phyloP scores from a whole-genome alignment of 1,140 invertebrate genomes.

The Neodiprion fabricii region DNA sequence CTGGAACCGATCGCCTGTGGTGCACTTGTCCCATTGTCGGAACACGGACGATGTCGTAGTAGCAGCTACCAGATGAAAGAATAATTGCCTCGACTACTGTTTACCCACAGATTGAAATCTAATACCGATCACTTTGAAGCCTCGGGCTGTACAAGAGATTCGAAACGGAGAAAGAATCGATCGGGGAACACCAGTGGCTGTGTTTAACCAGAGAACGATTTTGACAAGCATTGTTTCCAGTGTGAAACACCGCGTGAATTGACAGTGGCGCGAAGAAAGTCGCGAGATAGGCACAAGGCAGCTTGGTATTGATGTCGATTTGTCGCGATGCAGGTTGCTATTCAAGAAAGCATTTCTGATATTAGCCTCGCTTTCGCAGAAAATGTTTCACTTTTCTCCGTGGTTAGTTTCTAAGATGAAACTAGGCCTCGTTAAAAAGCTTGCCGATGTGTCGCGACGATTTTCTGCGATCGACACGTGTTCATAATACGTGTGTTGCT shows the following conservation, averaged over 20 bases:
- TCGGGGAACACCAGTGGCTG: background rate
- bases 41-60: too few species aligned
- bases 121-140: background rate
- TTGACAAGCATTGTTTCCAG: background rate
- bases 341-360: constrained; percentile 30
- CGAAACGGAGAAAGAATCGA: background rate
- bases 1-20: too few species aligned
- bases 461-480: constrained; percentile 8
- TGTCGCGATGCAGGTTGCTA: background rate
- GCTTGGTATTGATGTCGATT: background rate
- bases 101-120: background rate
- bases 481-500: background rate
- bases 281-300: background rate
- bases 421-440: constrained; percentile 41
- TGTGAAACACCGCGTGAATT: background rate
- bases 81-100: too few species aligned
- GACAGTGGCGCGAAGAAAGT: background rate
- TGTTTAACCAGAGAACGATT: background rate
- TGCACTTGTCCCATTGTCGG: too few species aligned
- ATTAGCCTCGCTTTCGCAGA: constrained; percentile 55
- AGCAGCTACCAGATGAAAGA: too few species aligned
- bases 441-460: constrained; percentile 24
- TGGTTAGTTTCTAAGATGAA: constrained; percentile 35
- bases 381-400: constrained; percentile 42
- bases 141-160: background rate